A percentile compares a stretch with the other conserved stretches of the same genome.
These are phyloP conservation scores for Pterostichus niger DNA, from an alignment of 2,888 invertebrate genomes.

Conservation along the genomic window DNA sequence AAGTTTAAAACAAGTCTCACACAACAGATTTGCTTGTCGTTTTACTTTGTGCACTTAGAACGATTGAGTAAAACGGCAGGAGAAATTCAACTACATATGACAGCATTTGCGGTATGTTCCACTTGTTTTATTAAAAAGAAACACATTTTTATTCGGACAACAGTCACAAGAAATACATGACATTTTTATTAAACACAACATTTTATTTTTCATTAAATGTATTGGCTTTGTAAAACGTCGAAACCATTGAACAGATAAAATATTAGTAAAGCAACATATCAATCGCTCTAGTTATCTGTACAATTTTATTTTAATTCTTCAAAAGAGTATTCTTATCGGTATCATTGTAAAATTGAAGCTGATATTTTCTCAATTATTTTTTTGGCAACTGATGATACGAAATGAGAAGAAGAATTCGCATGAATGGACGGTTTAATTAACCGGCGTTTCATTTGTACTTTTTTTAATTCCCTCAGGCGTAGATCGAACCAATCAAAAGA, in stretches of 20 bases:
- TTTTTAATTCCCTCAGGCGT: conserved; percentile 33
- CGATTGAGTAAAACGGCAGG: conserved; percentile 27
- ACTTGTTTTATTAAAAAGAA: not conserved
- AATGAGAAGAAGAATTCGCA: conserved; percentile 32
- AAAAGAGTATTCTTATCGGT: not conserved
- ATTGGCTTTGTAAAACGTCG: too few relatives aligned
- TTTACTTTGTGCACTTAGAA: conserved; percentile 18
- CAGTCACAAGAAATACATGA: not conserved
- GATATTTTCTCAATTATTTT: conserved; percentile 34
- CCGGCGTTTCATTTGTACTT: conserved; percentile 15
- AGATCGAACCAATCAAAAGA: conserved; percentile 26
- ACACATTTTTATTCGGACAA: too few relatives aligned
- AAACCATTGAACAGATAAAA: too few relatives aligned
- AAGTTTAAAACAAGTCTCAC: conserved; percentile 22
- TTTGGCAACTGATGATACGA: conserved; percentile 7
- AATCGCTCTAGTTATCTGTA: not conserved
- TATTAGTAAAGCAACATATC: too few relatives aligned
- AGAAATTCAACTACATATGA: conserved; percentile 13
- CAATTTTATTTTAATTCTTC: conserved; percentile 16
- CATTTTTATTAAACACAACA: not conserved
- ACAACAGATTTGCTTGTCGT: conserved; percentile 42
- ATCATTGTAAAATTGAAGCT: conserved; percentile 2
- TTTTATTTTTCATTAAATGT: too few relatives aligned
- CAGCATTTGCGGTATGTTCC: conserved; percentile 12
- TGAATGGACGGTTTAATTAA: conserved; percentile 31